Evolutionary conservation across 1,140 invertebrate genomes (phyloP).

Genomic region (Cataglyphis hispanica): DNA sequence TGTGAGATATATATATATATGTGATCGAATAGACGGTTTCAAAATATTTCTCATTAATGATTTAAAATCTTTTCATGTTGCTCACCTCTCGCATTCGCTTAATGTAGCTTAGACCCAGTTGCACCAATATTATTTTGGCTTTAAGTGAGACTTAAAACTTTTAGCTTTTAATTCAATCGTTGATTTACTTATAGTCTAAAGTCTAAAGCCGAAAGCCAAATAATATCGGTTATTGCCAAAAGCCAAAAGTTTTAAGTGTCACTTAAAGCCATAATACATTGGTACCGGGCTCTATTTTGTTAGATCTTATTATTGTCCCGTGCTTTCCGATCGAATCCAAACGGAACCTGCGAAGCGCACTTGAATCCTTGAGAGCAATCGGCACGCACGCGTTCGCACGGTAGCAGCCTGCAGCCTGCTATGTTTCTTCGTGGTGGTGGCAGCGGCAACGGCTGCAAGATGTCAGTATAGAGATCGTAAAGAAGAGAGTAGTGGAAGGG

Average conservation of each 20-base stretch:
- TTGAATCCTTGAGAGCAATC: conserved; percentile 60
- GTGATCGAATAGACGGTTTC: background rate
- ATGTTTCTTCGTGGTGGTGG: conserved; percentile 33
- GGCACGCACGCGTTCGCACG: conserved; percentile 66
- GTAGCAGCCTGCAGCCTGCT: conserved; percentile 72
- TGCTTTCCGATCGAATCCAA: conserved; percentile 65
- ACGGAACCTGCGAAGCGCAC: conserved; percentile 31
- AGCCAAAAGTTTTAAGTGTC: no score
- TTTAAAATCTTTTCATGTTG: background rate
- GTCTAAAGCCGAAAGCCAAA: no score
- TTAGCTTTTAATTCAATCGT: no score
- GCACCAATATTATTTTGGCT: no score
- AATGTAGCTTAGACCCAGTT: background rate
- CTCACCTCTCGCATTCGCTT: background rate
- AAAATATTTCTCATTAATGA: conserved; percentile 7
- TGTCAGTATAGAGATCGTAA: conserved; percentile 42
- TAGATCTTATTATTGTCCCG: conserved; percentile 5
- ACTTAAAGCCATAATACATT: no score
- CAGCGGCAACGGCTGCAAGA: conserved; percentile 24
- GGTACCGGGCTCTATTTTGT: no score
- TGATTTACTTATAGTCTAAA: no score
- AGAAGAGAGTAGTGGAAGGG: conserved; percentile 31
- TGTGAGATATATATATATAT: background rate
- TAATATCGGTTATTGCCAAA: no score
- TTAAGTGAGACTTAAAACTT: no score